Evolutionary conservation across 2,888 invertebrate genomes (phyloP).

Genomic region (Zonitis immaculata): DNA sequence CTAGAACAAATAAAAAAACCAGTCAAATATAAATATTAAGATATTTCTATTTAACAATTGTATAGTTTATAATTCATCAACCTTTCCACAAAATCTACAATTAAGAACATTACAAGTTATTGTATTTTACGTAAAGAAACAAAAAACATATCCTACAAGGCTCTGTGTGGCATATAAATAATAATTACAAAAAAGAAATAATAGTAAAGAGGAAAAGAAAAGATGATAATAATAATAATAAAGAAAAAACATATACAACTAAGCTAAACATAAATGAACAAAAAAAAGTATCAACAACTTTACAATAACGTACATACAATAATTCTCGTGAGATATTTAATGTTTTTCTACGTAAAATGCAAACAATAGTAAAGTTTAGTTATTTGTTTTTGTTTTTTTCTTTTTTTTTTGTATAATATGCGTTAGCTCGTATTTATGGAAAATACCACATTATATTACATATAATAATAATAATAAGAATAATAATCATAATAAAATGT

Average conservation of each 20-base stretch:
- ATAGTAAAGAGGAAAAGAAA: constrained; percentile 40
- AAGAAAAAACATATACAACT: constrained; percentile 41
- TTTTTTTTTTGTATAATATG: constrained; percentile 32
- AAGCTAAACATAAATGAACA: constrained; percentile 49
- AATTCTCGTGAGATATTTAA: constrained; percentile 32
- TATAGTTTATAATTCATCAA: constrained; percentile 53
- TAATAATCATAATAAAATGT: constrained; percentile 20
- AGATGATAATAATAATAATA: neutral
- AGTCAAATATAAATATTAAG: constrained; percentile 47
- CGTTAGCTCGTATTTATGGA: constrained; percentile 38
- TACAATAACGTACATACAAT: constrained; percentile 44
- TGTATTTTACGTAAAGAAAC: constrained; percentile 47
- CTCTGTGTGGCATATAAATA: constrained; percentile 39
- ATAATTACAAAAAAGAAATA: constrained; percentile 28
- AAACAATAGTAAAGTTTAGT: constrained; percentile 39
- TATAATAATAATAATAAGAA: constrained; percentile 7
- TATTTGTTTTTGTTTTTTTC: constrained; percentile 27
- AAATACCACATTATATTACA: constrained; percentile 39
- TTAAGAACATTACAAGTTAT: constrained; percentile 51
- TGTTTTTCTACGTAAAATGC: constrained; percentile 48
- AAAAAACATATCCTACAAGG: constrained; percentile 44
- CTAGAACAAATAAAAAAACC: constrained; percentile 18
- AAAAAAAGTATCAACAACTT: constrained; percentile 44
- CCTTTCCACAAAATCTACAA: constrained; percentile 53
- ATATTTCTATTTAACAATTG: constrained; percentile 54